Base-by-base conservation (phyloP, 2,888 invertebrate genomes). In the Notodonta ziczac region DNA sequence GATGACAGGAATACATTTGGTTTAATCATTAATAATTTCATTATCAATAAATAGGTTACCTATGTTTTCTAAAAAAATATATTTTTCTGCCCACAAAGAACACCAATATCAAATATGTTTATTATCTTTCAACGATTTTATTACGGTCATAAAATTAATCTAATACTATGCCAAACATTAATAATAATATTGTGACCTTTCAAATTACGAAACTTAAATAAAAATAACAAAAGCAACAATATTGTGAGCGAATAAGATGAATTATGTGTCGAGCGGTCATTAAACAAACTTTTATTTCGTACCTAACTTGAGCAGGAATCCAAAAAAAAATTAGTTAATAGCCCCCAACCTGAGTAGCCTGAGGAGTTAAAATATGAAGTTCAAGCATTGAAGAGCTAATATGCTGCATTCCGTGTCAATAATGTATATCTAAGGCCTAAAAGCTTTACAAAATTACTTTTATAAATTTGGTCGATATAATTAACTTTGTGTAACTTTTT, bases 271-370 rank as follows among this genome's bases (percentile, higher is more conserved):
- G 74, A 69, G 60, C 66, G 74, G 74, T 80, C 77, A 82, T 84
- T 81, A 80, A 77, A 80, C 77, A 76, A 81, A 79, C 75, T 76
- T 79, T 73, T 72, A 77, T 76, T 76, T 73, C 70, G 71, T 73
- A 77, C 73, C 76, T 76, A 76, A 73, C 72, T 74, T 64, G 60
- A 61, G 60, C 59, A 76, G 77, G 78, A 80, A 83, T 85, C 73
- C 73, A 68, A 82, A 84, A 82, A 82, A 84, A 82, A 75, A 83
- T 82, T 63, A 76, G 77, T 74, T 83, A 82, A 86, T 85, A 79
- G 77, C 73, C 73, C 74, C 70, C 74, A 67, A 76, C 67, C 70
- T 78, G 77, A 70, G 73, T 73, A 62, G 83, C 84, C 84, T 61
- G 66, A 66, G 85, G 84, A 81, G 70, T 72, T 65, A 55, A 61